Base-by-base conservation (phyloP, 2,797 vertebrate genomes). In the Megalops cyprinoides region DNA sequence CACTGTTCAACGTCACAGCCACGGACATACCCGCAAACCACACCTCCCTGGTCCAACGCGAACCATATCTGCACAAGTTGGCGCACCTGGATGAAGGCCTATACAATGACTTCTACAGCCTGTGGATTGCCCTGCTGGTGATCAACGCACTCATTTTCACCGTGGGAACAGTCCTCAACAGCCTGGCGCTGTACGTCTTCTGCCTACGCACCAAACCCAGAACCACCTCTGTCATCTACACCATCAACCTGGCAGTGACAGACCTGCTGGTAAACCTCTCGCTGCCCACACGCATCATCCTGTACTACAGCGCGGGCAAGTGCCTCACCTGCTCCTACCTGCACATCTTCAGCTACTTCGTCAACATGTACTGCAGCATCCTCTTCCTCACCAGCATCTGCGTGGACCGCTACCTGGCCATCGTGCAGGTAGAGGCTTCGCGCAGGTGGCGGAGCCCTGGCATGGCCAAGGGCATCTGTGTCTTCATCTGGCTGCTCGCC, bases 281-380 rank as follows among this genome's bases (percentile, higher is more conserved):
- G 4, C 91, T 99, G 85, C 97, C 97, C 14, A 94, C 96, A 0
- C 96, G 98, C 37, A 96, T 97, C 83, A 91, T 96, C 56, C 94
- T 98, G 80, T 97, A 97, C 92, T 98, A 97, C 83, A 95, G 95
- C 0, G 90, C 95, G 0, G 94, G 91, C 0, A 89, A 93, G 78
- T 99, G 98, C 76, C 84, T 90, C 46, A 94, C 83, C 49, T 99
- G 98, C 80, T 95, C 95, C 53, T 95, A 98, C 78, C 92, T 98
- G 53, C 98, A 98, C 83, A 94, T 97, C 88, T 97, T 99, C 85
- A 95, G 95, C 88, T 99, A 99, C 92, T 99, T 99, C 83, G 97
- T 99, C 89, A 99, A 99, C 92, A 99, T 99, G 97, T 98, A 99
- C 90, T 99, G 97, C 88, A 99, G 97, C 88, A 97, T 98, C 86